Evolutionary conservation across 2,888 invertebrate genomes (phyloP).

Genomic region (Xestia c-nigrum): DNA sequence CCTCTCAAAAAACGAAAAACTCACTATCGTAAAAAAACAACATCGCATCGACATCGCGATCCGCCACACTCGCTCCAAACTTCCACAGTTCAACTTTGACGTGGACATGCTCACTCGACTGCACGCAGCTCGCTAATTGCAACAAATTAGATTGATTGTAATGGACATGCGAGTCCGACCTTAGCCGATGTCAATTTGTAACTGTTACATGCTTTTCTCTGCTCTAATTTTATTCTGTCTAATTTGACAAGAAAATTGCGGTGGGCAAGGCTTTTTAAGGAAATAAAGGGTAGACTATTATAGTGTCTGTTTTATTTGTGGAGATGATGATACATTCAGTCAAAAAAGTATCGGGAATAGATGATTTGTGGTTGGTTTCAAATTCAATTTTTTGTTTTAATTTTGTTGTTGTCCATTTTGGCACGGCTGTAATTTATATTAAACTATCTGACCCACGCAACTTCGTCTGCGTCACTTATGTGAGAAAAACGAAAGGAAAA

Average conservation of each 20-base stretch:
- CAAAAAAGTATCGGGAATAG: no score
- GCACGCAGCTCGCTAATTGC: conserved; percentile 78
- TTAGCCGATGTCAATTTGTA: conserved; percentile 57
- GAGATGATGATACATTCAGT: not conserved
- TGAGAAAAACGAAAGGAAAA: no score
- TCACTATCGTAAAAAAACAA: conserved; percentile 23
- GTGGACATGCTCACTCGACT: conserved; percentile 56
- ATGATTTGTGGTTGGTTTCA: no score
- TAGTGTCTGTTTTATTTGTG: not conserved
- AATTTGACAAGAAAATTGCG: conserved; percentile 60
- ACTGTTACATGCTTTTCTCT: conserved; percentile 37
- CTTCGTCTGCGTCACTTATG: no score
- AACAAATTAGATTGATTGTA: conserved; percentile 86
- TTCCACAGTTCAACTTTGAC: conserved; percentile 78
- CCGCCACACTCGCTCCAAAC: conserved; percentile 72
- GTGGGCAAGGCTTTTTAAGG: not conserved
- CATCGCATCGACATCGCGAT: conserved; percentile 54
- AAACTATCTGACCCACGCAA: no score
- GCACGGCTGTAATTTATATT: no score
- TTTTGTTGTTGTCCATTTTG: no score
- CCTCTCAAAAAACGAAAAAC: not conserved
- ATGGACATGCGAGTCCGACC: conserved; percentile 71
- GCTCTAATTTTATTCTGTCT: conserved; percentile 35
- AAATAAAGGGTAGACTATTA: not conserved
- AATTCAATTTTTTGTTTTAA: no score